A percentile compares a stretch with the other conserved stretches of the same genome.
Evolutionary conservation across 1,140 invertebrate genomes (phyloP).

Genomic region (Antheraea pernyi): DNA sequence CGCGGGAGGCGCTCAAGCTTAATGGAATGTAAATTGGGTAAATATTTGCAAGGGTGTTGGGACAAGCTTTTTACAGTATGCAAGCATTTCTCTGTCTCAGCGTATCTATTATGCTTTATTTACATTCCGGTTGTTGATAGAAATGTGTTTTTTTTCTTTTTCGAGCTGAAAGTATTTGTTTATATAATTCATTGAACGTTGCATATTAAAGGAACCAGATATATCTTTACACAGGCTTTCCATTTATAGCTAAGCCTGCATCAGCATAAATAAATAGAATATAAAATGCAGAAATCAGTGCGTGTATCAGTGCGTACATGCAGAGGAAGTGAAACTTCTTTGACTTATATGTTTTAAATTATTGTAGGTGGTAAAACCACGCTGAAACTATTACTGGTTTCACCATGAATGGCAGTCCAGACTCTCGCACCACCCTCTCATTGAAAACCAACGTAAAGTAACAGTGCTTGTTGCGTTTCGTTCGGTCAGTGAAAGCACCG

Average conservation of each 20-base stretch:
- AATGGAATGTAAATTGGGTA: constrained; percentile 48
- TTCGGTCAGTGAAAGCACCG: too few relatives aligned
- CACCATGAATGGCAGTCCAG: too few relatives aligned
- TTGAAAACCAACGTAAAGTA: too few relatives aligned
- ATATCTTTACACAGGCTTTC: not conserved
- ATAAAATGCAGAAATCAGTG: too few relatives aligned
- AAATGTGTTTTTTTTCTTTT: not conserved
- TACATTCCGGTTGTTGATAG: not conserved
- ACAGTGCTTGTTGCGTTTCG: too few relatives aligned
- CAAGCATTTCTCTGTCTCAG: not conserved
- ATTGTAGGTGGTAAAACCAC: too few relatives aligned
- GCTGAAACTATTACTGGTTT: too few relatives aligned
- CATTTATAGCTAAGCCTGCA: not conserved
- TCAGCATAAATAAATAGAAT: too few relatives aligned
- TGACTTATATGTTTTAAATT: too few relatives aligned
- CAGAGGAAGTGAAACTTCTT: too few relatives aligned
- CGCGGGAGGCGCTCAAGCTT: constrained; percentile 26
- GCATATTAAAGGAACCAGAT: not conserved
- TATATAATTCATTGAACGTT: not conserved
- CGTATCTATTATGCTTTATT: not conserved
- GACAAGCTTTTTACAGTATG: constrained; percentile 13
- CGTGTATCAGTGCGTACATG: too few relatives aligned
- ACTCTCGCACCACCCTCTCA: too few relatives aligned
- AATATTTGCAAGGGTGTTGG: constrained; percentile 34
- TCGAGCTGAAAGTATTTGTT: not conserved